Base-by-base conservation (phyloP, 2,888 invertebrate genomes). In the Eristalis intricaria region DNA sequence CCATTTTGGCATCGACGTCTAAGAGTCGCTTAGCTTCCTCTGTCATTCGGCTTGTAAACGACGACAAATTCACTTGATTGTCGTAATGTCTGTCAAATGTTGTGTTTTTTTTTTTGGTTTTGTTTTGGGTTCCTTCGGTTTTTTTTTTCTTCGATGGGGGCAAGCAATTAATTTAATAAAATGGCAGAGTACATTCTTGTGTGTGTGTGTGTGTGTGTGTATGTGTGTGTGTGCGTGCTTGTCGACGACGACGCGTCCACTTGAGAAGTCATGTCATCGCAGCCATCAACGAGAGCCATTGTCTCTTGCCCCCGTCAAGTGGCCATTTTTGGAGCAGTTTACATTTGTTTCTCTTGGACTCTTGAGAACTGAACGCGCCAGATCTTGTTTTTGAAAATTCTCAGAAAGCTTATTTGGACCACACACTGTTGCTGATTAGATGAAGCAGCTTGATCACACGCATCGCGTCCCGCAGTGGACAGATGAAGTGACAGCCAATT, bases 161-260 rank as follows among this genome's bases (percentile, higher is more conserved):
- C 66, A 75, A 78, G 65, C 69, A 86, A 75, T 86, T 83, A 86
- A 86, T 83, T 83, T 70, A 78, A 83, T 75, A 69, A 83, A 86
- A 86, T 83, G 78, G 74, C 74, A 75, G 78, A 73, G 73, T 26
- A 79, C 32, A 65, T 32, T 65, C 43, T 38, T 35, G 11, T 22
- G n/a, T 2, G 11, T 15, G 35, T 78, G 29, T 60, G 10, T 7
- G 15, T 13, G 50, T 70, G 35, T 60, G 66, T 71, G 22, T 50
- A n/a, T 60, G 10, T 7, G 15, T 13, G 50, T 70, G 35, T 60
- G 66, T 71, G 22, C 19, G 50, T 50, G 50, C n/a, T 19, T 50
- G 50, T 38, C 56, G 19, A 26, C 15, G 22, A 66, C 61, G 61
- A 32, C 58, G 61, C 60, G 50, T 43, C 38, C 74, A 56, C 66